Evolutionary conservation across 2,888 invertebrate species (phyloP).

Genomic region (Philaethria dido): DNA sequence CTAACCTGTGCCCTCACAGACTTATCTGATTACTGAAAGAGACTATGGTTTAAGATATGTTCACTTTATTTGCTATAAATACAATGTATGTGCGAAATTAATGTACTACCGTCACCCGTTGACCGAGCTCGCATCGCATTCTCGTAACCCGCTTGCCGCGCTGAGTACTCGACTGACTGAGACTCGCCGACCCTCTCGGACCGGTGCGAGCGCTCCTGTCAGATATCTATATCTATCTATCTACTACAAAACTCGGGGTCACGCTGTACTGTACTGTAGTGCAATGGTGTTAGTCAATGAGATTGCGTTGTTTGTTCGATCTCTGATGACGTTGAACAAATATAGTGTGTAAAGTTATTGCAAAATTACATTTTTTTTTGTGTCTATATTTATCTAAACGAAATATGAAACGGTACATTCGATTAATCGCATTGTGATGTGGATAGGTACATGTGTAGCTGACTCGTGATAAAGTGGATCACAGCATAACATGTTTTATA

Average conservation of each 20-base stretch:
- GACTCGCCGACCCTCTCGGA: slow-evolving; percentile 1
- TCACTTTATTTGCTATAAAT: slow-evolving; percentile 83
- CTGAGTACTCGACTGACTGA: slow-evolving; percentile 25
- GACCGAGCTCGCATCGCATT: slow-evolving; percentile 61
- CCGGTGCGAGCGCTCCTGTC: slow-evolving; percentile 21
- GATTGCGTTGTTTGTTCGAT: slow-evolving; percentile 72
- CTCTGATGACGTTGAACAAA: slow-evolving; percentile 78
- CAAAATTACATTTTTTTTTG: slow-evolving; percentile 72
- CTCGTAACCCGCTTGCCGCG: slow-evolving; percentile 34
- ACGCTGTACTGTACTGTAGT: slow-evolving; percentile 52
- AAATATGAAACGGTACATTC: slow-evolving; percentile 65
- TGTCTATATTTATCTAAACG: slow-evolving; percentile 67
- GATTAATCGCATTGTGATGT: slow-evolving; percentile 77
- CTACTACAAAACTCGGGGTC: slow-evolving; percentile 51
- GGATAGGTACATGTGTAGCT: slow-evolving; percentile 77
- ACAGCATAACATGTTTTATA: slow-evolving; percentile 82
- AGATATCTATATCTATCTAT: slow-evolving; percentile 26
- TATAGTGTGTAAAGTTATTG: slow-evolving; percentile 79
- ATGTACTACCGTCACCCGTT: slow-evolving; percentile 73
- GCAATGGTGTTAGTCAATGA: slow-evolving; percentile 54
- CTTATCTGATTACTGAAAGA: slow-evolving; percentile 80
- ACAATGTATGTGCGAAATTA: slow-evolving; percentile 82
- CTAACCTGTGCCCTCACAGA: slow-evolving; percentile 85
- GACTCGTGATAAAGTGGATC: slow-evolving; percentile 81
- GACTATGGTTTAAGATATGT: slow-evolving; percentile 84